A percentile compares a stretch with the other conserved stretches of the same genome.
These are phyloP conservation scores for Noctua pronuba DNA, from an alignment of 2,888 invertebrate genomes.

Conservation along the genomic window DNA sequence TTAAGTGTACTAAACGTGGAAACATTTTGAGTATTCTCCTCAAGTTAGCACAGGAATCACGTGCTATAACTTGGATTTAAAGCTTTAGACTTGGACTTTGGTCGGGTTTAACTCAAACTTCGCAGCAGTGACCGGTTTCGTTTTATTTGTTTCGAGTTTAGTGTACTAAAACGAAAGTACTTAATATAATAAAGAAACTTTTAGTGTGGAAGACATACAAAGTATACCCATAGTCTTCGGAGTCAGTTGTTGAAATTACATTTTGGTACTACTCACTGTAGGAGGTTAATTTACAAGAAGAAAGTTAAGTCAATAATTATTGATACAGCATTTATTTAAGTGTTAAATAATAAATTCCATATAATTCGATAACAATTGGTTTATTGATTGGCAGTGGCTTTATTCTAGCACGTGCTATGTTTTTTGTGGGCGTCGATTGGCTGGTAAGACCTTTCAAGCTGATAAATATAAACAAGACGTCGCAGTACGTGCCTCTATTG, in stretches of 20 bases:
- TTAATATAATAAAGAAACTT: conserved; percentile 50
- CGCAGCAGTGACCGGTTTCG: conserved; percentile 43
- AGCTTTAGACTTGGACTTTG: conserved; percentile 50
- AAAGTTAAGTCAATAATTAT: conserved; percentile 8
- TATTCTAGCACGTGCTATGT: conserved; percentile 31
- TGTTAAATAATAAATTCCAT: background rate
- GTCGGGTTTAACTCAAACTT: conserved; percentile 57
- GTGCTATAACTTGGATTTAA: conserved; percentile 59
- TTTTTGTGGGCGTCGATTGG: conserved; percentile 63
- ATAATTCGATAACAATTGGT: background rate
- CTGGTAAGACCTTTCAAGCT: conserved; percentile 53
- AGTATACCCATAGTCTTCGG: conserved; percentile 12
- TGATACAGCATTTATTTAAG: background rate
- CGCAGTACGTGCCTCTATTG: conserved; percentile 73
- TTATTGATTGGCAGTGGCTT: conserved; percentile 35
- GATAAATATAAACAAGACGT: conserved; percentile 80
- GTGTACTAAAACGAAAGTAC: conserved; percentile 40
- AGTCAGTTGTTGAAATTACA: conserved; percentile 11
- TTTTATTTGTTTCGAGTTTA: conserved; percentile 60
- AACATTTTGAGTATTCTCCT: conserved; percentile 42
- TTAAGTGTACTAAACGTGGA: conserved; percentile 38
- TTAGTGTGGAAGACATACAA: conserved; percentile 25
- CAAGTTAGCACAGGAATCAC: conserved; percentile 49
- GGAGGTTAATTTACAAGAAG: background rate
- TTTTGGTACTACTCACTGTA: conserved; percentile 7